phyloP scores from a whole-genome alignment of 2,888 invertebrate genomes.

The Orthonevra nobilis region DNA sequence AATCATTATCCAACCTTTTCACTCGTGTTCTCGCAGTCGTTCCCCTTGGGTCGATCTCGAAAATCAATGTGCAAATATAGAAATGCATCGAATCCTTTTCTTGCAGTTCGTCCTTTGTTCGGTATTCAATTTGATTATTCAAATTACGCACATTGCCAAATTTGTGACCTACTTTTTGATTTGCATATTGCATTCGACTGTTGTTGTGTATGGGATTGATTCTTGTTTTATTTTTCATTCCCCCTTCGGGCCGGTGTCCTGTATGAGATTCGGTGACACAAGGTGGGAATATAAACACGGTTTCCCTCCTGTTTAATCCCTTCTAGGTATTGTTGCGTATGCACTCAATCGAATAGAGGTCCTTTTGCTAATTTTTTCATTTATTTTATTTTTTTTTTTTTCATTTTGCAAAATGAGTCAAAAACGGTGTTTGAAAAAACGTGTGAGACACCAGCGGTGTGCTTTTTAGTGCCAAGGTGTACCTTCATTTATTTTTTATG shows the following conservation, averaged over 20 bases:
- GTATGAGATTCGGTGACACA: too few relatives aligned
- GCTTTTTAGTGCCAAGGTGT: too few relatives aligned
- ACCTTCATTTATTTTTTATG: too few relatives aligned
- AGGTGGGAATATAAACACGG: constrained; percentile 63
- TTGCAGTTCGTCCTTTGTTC: constrained; percentile 33
- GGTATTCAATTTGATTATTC: constrained; percentile 65
- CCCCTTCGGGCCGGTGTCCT: too few relatives aligned
- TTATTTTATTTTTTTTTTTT: too few relatives aligned
- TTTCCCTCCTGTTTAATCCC: constrained; percentile 31
- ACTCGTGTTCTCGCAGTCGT: constrained; percentile 33
- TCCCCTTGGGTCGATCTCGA: not conserved
- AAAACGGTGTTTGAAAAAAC: too few relatives aligned
- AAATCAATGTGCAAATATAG: constrained; percentile 62
- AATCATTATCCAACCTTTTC: constrained; percentile 28
- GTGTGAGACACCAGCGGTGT: too few relatives aligned
- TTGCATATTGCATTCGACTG: constrained; percentile 65
- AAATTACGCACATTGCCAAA: constrained; percentile 68
- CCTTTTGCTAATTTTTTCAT: constrained; percentile 19
- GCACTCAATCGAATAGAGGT: constrained; percentile 41
- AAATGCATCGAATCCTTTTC: constrained; percentile 60
- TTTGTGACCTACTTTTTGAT: constrained; percentile 66
- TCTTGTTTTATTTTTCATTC: not conserved
- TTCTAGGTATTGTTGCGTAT: constrained; percentile 38
- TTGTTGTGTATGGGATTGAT: constrained; percentile 21
- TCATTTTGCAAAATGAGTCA: too few relatives aligned